phyloP scores from a whole-genome alignment of 2,888 invertebrate species.

The Nomada lathburiana region DNA sequence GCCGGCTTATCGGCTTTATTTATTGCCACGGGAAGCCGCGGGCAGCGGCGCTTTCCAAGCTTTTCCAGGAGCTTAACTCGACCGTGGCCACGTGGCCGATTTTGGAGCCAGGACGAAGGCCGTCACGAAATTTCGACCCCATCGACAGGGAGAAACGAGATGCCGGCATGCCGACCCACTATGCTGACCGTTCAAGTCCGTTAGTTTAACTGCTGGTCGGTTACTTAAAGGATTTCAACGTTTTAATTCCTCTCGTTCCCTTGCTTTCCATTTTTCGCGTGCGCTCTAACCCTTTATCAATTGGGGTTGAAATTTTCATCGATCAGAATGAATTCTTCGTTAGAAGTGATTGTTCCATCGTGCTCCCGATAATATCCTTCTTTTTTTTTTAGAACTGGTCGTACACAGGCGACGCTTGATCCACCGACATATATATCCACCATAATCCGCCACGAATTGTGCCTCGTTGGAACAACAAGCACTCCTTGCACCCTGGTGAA shows the following conservation, averaged over 20 bases:
- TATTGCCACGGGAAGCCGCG: constrained; percentile 73
- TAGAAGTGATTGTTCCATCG: no score
- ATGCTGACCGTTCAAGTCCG: constrained; percentile 7
- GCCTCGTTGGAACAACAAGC: not conserved
- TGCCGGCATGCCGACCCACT: constrained; percentile 23
- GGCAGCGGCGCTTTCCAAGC: constrained; percentile 68
- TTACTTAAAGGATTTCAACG: not conserved
- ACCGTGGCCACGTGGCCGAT: constrained; percentile 45
- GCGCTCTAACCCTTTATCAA: not conserved
- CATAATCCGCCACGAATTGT: constrained; percentile 6
- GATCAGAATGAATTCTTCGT: no score
- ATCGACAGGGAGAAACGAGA: constrained; percentile 53
- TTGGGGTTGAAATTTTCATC: no score
- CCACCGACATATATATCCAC: not conserved
- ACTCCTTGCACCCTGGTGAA: not conserved
- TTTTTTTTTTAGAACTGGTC: no score
- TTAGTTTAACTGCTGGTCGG: not conserved
- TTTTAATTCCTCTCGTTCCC: not conserved
- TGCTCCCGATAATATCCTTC: no score
- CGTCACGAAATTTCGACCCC: constrained; percentile 53
- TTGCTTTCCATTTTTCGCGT: not conserved
- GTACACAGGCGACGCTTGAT: no score
- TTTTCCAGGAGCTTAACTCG: constrained; percentile 63
- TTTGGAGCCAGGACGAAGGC: constrained; percentile 46
- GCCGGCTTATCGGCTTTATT: constrained; percentile 77